Evolutionary conservation across 2,797 vertebrate species (phyloP).

Genomic region (Trachurus trachurus): DNA sequence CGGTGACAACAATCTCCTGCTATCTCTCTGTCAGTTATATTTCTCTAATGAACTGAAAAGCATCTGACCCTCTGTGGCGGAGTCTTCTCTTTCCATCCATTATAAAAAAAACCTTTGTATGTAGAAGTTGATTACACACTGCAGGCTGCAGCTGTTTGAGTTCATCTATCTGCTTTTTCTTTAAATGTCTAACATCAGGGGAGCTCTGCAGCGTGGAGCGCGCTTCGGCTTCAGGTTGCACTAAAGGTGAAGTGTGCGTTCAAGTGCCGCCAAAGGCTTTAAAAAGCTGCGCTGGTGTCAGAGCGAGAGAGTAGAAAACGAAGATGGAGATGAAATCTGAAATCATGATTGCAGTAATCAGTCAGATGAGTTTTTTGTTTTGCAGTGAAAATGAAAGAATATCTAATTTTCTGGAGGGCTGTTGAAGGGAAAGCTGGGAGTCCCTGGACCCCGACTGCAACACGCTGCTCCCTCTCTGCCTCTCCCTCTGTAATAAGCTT

Average conservation of each 20-base stretch:
- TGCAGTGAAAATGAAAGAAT: conserved; percentile 14
- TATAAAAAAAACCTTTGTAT: conserved; percentile 22
- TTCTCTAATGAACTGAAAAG: conserved; percentile 23
- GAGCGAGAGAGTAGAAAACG: too few species aligned
- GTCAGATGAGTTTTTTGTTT: neutral
- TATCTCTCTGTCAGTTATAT: neutral
- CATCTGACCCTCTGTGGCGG: neutral
- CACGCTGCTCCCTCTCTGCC: neutral
- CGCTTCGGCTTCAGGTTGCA: conserved; percentile 12
- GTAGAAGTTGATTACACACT: conserved; percentile 45
- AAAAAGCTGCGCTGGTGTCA: neutral
- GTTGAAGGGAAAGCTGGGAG: neutral
- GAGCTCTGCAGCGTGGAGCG: neutral
- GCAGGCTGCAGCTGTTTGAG: conserved; percentile 20
- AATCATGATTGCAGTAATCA: neutral
- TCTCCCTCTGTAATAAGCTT: conserved; percentile 22
- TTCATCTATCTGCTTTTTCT: conserved; percentile 9
- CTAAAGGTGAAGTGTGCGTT: conserved; percentile 46
- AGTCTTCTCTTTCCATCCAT: conserved; percentile 24
- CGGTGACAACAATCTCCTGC: neutral
- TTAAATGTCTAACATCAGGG: conserved; percentile 18
- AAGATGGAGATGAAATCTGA: neutral
- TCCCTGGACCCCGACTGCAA: neutral
- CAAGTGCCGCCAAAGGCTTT: conserved; percentile 21
- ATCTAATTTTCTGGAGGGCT: conserved; percentile 15